A percentile compares a stretch with the other conserved stretches of the same genome.
Evolutionary conservation across 2,797 vertebrate genomes (phyloP).

Genomic region (Coreius guichenoti): DNA sequence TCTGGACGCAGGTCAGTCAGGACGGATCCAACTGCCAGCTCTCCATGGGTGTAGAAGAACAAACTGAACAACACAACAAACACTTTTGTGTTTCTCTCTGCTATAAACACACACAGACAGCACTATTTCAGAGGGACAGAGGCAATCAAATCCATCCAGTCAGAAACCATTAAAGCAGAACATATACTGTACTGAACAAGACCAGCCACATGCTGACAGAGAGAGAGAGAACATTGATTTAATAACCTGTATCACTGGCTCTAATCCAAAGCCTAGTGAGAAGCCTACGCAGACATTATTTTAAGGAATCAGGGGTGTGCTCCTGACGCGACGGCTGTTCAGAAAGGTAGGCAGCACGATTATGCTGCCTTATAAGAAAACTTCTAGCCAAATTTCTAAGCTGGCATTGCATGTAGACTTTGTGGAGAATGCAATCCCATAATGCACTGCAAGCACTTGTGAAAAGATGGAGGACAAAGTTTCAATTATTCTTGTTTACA

Average conservation of each 20-base stretch:
- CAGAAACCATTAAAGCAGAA: slow-evolving; percentile 30
- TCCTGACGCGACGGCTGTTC: background rate
- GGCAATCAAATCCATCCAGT: slow-evolving; percentile 10
- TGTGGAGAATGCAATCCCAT: background rate
- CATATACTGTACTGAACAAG: slow-evolving; percentile 8
- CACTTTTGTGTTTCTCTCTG: slow-evolving; percentile 10
- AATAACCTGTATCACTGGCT: slow-evolving; percentile 10
- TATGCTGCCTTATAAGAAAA: background rate
- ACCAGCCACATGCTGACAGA: slow-evolving; percentile 19
- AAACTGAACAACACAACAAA: slow-evolving; percentile 23
- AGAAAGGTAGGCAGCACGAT: background rate
- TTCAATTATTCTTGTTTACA: background rate
- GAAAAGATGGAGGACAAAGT: background rate
- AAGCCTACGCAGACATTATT: background rate
- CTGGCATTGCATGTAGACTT: background rate
- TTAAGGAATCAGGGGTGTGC: slow-evolving; percentile 14
- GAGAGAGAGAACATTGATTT: background rate
- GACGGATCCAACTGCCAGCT: slow-evolving; percentile 20
- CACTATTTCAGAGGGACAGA: slow-evolving; percentile 15
- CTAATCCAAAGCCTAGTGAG: slow-evolving; percentile 9
- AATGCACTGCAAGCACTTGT: background rate
- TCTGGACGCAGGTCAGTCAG: slow-evolving; percentile 12
- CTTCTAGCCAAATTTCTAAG: background rate
- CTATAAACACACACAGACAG: background rate
- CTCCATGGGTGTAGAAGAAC: slow-evolving; percentile 22